Evolutionary conservation across 35 echinoderm and acorn worm genomes (phyloP).

Genomic region (Apostichopus japonicus): DNA sequence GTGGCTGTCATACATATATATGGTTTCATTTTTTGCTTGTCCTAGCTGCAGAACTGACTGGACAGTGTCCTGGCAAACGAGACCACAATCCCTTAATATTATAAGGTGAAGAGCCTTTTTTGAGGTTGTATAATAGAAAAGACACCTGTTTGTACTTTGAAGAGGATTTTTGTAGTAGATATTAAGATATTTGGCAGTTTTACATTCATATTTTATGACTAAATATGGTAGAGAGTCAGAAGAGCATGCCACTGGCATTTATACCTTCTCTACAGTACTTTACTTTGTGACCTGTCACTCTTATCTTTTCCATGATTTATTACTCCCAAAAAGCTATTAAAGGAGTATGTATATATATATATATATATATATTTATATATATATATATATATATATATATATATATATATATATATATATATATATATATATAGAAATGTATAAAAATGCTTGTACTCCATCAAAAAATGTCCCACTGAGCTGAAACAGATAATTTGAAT

Average conservation of each 20-base stretch:
- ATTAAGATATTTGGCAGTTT: neutral
- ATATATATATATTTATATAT: too few species aligned
- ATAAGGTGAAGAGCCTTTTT: neutral
- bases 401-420: too few species aligned
- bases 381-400: too few species aligned
- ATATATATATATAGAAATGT: too few species aligned
- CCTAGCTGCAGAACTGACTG: too few species aligned
- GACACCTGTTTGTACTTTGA: neutral
- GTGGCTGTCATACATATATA: too few species aligned
- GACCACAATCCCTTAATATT: neutral
- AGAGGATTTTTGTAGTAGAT: neutral
- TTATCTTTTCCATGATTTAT: neutral
- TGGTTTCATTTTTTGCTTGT: too few species aligned
- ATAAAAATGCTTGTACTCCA: too few species aligned
- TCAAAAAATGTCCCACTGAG: too few species aligned
- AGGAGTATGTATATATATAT: too few species aligned
- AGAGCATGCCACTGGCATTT: neutral
- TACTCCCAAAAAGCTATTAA: neutral
- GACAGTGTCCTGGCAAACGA: neutral
- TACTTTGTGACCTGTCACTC: neutral
- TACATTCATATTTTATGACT: slow-evolving; percentile 40
- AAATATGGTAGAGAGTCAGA: neutral
- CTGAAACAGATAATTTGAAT: too few species aligned
- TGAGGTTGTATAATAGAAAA: neutral
- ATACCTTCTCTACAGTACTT: neutral